Evolutionary conservation across 1,140 invertebrate species (phyloP).

Genomic region (Tetramorium parvispinum): DNA sequence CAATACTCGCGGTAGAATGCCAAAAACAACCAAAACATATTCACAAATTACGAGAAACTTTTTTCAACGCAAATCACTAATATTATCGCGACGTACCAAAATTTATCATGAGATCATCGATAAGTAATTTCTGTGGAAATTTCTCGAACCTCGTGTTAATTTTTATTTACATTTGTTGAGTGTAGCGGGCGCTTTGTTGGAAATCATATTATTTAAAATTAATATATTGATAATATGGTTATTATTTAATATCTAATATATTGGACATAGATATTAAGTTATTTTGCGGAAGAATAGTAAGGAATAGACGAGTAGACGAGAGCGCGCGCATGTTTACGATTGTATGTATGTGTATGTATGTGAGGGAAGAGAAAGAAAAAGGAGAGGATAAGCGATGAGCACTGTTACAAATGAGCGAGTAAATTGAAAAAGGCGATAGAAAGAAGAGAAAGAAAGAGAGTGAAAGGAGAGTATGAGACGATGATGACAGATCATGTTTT

Average conservation of each 20-base stretch:
- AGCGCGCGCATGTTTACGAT: slow-evolving; percentile 67
- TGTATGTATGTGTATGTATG: slow-evolving; percentile 66
- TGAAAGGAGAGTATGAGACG: slow-evolving; percentile 4
- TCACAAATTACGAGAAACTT: slow-evolving; percentile 28
- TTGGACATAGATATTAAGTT: slow-evolving; percentile 82
- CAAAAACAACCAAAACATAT: slow-evolving; percentile 66
- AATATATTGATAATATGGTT: slow-evolving; percentile 83
- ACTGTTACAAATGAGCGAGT: slow-evolving; percentile 16
- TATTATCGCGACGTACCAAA: slow-evolving; percentile 62
- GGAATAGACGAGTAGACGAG: slow-evolving; percentile 53
- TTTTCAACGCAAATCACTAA: slow-evolving; percentile 52
- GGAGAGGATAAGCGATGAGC: not conserved
- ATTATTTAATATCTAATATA: slow-evolving; percentile 85
- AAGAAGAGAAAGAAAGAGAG: slow-evolving; percentile 48
- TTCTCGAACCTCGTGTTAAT: slow-evolving; percentile 68
- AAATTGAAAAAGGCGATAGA: slow-evolving; percentile 18
- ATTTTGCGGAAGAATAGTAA: slow-evolving; percentile 68
- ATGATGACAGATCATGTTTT: slow-evolving; percentile 55
- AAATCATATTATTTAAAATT: slow-evolving; percentile 85
- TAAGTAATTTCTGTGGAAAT: slow-evolving; percentile 74
- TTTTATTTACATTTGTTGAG: slow-evolving; percentile 79
- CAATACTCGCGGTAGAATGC: slow-evolving; percentile 72
- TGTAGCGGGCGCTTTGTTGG: slow-evolving; percentile 82
- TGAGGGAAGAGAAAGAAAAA: slow-evolving; percentile 20
- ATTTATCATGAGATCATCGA: slow-evolving; percentile 54